These are phyloP conservation scores for Peromyscus aztecus DNA, from an alignment of 2,797 vertebrate species.

Conservation along the genomic window DNA sequence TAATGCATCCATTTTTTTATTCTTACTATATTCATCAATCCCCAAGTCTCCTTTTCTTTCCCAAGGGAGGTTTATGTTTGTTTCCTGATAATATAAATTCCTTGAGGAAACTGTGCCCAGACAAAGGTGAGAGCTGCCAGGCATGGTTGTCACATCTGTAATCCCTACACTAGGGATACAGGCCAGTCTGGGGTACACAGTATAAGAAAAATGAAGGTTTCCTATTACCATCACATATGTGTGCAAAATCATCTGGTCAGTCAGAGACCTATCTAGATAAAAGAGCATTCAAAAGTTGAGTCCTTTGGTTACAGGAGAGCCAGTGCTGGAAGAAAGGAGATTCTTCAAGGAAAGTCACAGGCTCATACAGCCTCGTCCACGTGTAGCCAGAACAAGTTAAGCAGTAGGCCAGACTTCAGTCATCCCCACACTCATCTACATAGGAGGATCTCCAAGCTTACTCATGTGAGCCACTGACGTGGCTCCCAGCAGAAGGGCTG, in stretches of 20 bases:
- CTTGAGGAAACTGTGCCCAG: constrained; percentile 31
- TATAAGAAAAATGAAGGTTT: neutral
- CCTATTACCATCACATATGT: neutral
- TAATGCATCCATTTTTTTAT: neutral
- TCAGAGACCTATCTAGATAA: neutral
- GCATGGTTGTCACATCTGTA: neutral
- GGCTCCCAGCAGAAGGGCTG: neutral
- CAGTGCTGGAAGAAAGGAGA: constrained; percentile 40
- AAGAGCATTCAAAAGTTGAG: constrained; percentile 3
- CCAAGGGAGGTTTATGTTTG: constrained; percentile 65
- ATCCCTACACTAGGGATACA: neutral
- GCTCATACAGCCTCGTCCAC: constrained; percentile 22
- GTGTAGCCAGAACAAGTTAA: constrained; percentile 57
- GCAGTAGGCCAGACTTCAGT: neutral
- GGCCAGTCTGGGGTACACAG: neutral
- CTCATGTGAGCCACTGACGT: no score
- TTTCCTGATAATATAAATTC: constrained; percentile 60
- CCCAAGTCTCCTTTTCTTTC: constrained; percentile 38
- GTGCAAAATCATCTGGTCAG: neutral
- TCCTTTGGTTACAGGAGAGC: constrained; percentile 13
- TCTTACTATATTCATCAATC: neutral
- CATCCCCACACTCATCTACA: constrained; percentile 15
- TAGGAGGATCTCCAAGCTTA: no score
- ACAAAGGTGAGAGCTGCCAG: neutral
- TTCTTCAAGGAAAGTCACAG: neutral